A percentile compares a stretch with the other conserved stretches of the same genome.
These are phyloP conservation scores for Tethya wilhelma DNA, from an alignment of 37 sponge, comb jelly and placozoan genomes.

Conservation along the genomic window DNA sequence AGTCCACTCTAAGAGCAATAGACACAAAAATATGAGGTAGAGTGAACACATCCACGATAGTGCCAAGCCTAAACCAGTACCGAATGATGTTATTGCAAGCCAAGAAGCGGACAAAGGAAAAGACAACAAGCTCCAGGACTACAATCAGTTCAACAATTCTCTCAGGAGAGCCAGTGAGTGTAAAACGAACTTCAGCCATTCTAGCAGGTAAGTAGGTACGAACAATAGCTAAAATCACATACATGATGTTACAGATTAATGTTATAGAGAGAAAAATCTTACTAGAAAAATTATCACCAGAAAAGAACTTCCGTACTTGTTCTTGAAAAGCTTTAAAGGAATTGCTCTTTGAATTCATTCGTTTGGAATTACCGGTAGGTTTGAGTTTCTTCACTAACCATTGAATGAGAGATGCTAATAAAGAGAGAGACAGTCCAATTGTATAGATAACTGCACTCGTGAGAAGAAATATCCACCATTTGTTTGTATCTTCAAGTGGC, in stretches of 20 bases:
- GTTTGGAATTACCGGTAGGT: background rate
- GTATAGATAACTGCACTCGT: constrained; percentile 10
- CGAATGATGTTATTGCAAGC: constrained; percentile 15
- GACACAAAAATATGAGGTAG: constrained; percentile 64
- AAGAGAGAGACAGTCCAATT: background rate
- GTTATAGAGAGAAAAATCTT: background rate
- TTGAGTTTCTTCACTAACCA: background rate
- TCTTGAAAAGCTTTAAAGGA: background rate
- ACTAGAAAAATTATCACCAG: constrained; percentile 22
- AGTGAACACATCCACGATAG: constrained; percentile 72
- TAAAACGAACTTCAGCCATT: background rate
- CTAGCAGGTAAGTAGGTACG: constrained; percentile 4
- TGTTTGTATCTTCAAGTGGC: no score
- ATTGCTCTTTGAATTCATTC: background rate
- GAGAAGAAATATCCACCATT: constrained; percentile 15
- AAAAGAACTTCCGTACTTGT: background rate
- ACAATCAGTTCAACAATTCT: constrained; percentile 33
- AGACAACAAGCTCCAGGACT: constrained; percentile 8
- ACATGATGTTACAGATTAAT: constrained; percentile 29
- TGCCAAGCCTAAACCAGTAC: constrained; percentile 54
- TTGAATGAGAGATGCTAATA: background rate
- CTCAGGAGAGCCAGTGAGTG: background rate
- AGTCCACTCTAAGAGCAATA: constrained; percentile 41
- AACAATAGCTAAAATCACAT: constrained; percentile 12
- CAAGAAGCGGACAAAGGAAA: constrained; percentile 35